These are phyloP conservation scores for Coracopsis vasa DNA, from an alignment of 2,113 vertebrate species.

Conservation along the genomic window DNA sequence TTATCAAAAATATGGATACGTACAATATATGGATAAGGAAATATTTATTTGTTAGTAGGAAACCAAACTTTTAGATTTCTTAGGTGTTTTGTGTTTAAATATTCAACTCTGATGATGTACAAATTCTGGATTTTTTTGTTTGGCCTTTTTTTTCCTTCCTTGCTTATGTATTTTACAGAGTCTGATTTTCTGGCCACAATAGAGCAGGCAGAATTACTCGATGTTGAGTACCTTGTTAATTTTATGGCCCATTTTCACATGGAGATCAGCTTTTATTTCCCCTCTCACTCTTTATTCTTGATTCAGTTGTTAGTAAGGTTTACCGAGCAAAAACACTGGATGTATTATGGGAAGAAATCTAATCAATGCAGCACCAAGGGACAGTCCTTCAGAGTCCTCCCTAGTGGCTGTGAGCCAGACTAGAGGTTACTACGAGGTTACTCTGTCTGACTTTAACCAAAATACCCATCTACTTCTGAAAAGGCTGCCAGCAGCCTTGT, in stretches of 20 bases:
- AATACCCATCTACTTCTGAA: conserved; percentile 71
- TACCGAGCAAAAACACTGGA: conserved; percentile 74
- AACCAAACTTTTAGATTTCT: not conserved
- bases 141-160: not conserved
- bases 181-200: conserved; percentile 9
- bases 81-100: not conserved
- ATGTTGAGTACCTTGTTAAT: conserved; percentile 49
- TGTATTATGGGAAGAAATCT: conserved; percentile 77
- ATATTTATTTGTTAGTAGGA: not conserved
- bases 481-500: conserved; percentile 45
- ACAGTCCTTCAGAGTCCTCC: not conserved
- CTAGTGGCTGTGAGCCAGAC: conserved; percentile 76
- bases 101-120: not conserved
- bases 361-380: conserved; percentile 58
- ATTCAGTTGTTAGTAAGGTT: conserved; percentile 61
- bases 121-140: not conserved
- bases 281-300: conserved; percentile 43
- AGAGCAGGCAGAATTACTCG: conserved; percentile 40
- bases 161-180: not conserved
- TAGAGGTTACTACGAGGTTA: conserved; percentile 88
- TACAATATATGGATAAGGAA: not conserved
- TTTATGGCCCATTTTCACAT: conserved; percentile 58
- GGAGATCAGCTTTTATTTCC: conserved; percentile 66
- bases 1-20: not conserved
- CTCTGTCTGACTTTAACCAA: conserved; percentile 87